phyloP scores from a whole-genome alignment of 2,113 vertebrate genomes.

The Strigops habroptila region DNA sequence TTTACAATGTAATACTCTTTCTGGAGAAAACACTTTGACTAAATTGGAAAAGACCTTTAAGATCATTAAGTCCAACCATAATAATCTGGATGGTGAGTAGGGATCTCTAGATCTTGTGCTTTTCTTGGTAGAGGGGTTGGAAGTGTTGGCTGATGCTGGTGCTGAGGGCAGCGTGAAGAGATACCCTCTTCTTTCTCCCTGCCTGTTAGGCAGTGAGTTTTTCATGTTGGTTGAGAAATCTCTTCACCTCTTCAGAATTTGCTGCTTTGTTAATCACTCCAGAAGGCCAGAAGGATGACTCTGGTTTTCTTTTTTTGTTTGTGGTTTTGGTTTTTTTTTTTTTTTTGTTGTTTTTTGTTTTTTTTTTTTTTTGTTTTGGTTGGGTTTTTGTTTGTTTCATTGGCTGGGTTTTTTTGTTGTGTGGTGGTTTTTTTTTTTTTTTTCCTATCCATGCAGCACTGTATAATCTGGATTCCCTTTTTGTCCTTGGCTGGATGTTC shows the following conservation, averaged over 20 bases:
- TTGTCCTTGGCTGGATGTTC: not conserved
- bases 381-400: no score
- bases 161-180: not conserved
- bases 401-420: no score
- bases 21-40: not conserved
- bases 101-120: not conserved
- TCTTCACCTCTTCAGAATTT: not conserved
- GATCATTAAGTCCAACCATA: not conserved
- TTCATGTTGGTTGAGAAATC: not conserved
- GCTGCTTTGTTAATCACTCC: not conserved
- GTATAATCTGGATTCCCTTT: not conserved
- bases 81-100: not conserved
- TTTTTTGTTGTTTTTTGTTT: no score
- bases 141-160: not conserved
- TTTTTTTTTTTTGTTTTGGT: not conserved
- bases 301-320: no score
- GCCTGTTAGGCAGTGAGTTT: no score
- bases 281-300: not conserved
- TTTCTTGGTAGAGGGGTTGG: not conserved
- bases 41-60: not conserved
- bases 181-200: not conserved
- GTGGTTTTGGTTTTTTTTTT: no score
- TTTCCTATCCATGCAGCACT: no score
- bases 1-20: no score
- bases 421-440: not conserved